Percentiles rank a stretch among this genome's conserved stretches.
Evolutionary conservation across 2,113 vertebrate species (phyloP).

Genomic region (Nicator chloris): DNA sequence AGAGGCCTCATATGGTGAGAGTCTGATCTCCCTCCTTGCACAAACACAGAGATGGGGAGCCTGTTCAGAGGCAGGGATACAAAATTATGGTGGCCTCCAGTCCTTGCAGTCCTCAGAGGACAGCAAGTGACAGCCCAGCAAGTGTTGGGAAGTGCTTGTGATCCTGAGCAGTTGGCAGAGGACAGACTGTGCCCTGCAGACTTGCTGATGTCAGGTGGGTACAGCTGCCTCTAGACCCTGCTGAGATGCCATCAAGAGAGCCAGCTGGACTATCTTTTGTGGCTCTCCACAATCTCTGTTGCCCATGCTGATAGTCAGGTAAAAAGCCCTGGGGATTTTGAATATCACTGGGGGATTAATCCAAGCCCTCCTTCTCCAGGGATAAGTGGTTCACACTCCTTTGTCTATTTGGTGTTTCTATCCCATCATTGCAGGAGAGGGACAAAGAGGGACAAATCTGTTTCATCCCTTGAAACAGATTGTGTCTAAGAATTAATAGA

Average conservation of each 20-base stretch:
- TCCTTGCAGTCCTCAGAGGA: not conserved
- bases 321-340: not conserved
- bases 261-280: not conserved
- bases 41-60: not conserved
- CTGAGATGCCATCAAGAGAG: not conserved
- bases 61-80: not conserved
- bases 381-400: not conserved
- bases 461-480: not conserved
- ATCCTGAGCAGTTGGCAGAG: not conserved
- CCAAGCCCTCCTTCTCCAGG: not conserved
- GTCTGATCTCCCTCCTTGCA: not conserved
- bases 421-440: not conserved
- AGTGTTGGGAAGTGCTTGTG: not conserved
- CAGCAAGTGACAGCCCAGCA: accelerated
- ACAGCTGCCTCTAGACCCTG: not conserved
- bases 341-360: not conserved
- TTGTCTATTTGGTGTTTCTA: not conserved
- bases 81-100: not conserved
- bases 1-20: not conserved
- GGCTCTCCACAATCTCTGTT: not conserved
- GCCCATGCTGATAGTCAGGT: not conserved
- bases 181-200: not conserved
- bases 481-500: not conserved
- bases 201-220: not conserved
- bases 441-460: too few species aligned